Evolutionary conservation across 2,113 vertebrate species (phyloP), one percentile per base, ranked within the genome.

Genomic region (Rhagologus leucostigma): DNA sequence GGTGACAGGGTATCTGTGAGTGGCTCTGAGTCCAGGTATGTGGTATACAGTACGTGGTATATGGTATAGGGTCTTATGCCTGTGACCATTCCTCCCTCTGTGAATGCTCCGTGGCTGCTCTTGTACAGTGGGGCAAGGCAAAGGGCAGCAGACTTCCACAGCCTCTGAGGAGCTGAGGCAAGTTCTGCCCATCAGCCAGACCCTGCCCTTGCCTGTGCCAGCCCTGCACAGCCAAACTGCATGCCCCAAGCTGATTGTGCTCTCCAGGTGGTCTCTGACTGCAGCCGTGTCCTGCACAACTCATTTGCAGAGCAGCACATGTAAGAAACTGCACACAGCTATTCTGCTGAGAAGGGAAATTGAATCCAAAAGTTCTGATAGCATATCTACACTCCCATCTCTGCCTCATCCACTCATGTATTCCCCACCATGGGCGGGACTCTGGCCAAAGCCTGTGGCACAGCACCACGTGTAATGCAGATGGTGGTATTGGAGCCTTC

Each of bases 261-360:
- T 79, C n/a, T 56, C 37, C 84, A 35, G 83, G 71, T 87, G 80
- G 57, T 52, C 73, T 90, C 84, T 76, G 57, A 63, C 37, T 7
- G 44, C 13, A 42, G 74, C 56, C 22, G 3, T 17, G 68, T 47
- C 52, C 77, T 68, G 44, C 32, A 59, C 69, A 59, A 30, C 8
- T 50, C 33, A 22, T 82, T 56, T 69, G 41, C 82, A 83, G 79
- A 69, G 71, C 63, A 69, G 75, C 50, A 50, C 59, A 14, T 81
- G 29, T 49, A 62, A 83, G 84, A 57, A 67, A 86, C 26, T 52
- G 57, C 68, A 80, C n/a, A 21, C 35, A 42, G 39, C 7, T 87
- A 76, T 67, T 96, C 84, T 57, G 16, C 73, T 37, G 37, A 84
- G 90, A 77, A 94, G 59, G 86, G 71, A 93, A 96, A 96, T 13